Conservation (phyloP, 2,888 invertebrate genomes). For the Cremastobaeus sp. region DNA sequence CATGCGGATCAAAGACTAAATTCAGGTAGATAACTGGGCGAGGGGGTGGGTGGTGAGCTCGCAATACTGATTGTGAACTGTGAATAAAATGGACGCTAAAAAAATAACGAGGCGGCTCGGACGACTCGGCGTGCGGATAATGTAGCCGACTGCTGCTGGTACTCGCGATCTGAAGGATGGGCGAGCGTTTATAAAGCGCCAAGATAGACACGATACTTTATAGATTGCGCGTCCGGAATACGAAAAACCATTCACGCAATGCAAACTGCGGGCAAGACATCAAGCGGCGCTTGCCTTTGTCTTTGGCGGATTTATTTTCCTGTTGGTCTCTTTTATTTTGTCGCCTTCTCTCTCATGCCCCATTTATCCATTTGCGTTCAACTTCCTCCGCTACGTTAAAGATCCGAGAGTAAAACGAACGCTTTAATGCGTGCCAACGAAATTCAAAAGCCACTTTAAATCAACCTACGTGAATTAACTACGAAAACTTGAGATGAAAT, state of each 20-base stretch:
- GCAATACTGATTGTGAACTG: slow-evolving; percentile 18
- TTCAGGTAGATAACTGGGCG: slow-evolving; percentile 31
- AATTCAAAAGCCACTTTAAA: slow-evolving; percentile 14
- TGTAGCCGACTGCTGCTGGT: slow-evolving; percentile 25
- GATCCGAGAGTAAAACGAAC: slow-evolving; percentile 1
- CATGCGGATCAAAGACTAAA: no score
- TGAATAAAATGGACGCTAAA: slow-evolving; percentile 42
- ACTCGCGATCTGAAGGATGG: slow-evolving; percentile 19
- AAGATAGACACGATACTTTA: slow-evolving; percentile 43
- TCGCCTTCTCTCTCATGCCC: slow-evolving; percentile 4
- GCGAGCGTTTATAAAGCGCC: slow-evolving; percentile 32
- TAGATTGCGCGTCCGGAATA: slow-evolving; percentile 41
- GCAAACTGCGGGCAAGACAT: slow-evolving; percentile 39
- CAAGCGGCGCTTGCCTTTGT: slow-evolving; percentile 14
- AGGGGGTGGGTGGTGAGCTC: neutral
- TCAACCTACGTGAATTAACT: slow-evolving; percentile 14
- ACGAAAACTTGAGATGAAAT: slow-evolving; percentile 3
- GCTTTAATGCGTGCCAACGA: slow-evolving; percentile 4
- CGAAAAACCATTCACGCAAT: slow-evolving; percentile 31
- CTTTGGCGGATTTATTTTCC: slow-evolving; percentile 23
- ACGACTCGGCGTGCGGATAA: slow-evolving; percentile 23
- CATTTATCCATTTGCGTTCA: neutral
- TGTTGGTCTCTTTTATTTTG: slow-evolving; percentile 1
- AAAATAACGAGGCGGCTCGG: slow-evolving; percentile 27
- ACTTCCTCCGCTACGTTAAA: neutral